phyloP scores from a whole-genome alignment of 1,140 invertebrate species.

The Myzus persicae region DNA sequence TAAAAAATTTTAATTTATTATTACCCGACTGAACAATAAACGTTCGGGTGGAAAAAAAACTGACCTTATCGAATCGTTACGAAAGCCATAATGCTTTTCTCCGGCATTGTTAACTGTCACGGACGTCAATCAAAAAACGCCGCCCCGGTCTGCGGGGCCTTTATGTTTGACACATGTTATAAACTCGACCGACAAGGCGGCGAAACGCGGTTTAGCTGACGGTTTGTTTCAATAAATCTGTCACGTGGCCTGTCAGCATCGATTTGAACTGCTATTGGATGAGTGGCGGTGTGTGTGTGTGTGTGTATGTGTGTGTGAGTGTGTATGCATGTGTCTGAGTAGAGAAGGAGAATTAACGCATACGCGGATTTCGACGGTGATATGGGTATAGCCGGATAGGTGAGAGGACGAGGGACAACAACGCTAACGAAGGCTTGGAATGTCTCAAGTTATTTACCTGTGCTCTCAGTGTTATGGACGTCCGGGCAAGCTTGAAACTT shows the following conservation, averaged over 20 bases:
- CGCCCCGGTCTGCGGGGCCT: conserved; percentile 12
- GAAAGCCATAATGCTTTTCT: conserved; percentile 22
- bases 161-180: conserved; percentile 55
- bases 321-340: background rate
- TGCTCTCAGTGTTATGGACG: conserved; percentile 67
- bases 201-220: conserved; percentile 34
- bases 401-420: background rate
- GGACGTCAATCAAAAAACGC: conserved; percentile 50
- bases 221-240: conserved; percentile 62
- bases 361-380: conserved; percentile 12
- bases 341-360: background rate
- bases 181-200: conserved; percentile 32
- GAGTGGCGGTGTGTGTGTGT: background rate
- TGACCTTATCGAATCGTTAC: conserved; percentile 54
- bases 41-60: conserved; percentile 31
- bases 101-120: conserved; percentile 51
- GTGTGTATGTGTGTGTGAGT: background rate
- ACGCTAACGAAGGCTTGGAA: conserved; percentile 8
- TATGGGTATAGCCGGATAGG: background rate
- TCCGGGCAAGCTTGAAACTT: conserved; percentile 93
- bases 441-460: conserved; percentile 66
- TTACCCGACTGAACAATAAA: conserved; percentile 46
- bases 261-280: conserved; percentile 55
- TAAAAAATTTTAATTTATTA: conserved; percentile 50
- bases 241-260: conserved; percentile 60